Conservation (phyloP, 2,888 invertebrate genomes). For the Syrista parreyssii region DNA sequence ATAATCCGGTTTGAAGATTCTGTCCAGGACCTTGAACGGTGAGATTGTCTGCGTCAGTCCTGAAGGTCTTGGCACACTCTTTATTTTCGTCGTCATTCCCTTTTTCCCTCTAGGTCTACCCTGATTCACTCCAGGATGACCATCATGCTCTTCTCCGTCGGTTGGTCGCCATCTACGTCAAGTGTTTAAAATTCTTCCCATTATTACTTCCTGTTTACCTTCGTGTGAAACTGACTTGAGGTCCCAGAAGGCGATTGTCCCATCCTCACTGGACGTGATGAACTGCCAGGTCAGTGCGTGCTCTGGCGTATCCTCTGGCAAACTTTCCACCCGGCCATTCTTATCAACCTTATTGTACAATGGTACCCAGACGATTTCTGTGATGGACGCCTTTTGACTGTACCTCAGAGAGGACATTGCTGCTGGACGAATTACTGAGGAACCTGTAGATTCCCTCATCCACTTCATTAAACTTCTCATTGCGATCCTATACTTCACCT, state of each 20-base stretch:
- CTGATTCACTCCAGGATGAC: not conserved
- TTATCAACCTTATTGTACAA: slow-evolving; percentile 71
- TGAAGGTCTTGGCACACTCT: slow-evolving; percentile 70
- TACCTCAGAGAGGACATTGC: slow-evolving; percentile 73
- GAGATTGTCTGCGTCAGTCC: slow-evolving; percentile 73
- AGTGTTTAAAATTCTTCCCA: not conserved
- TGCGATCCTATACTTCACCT: slow-evolving; percentile 72
- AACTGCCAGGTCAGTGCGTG: slow-evolving; percentile 71
- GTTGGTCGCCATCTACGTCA: slow-evolving; percentile 1
- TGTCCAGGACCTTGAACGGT: slow-evolving; percentile 71
- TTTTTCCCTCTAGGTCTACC: not conserved
- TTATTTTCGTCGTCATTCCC: slow-evolving; percentile 27
- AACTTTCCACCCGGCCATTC: slow-evolving; percentile 70
- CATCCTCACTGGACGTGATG: slow-evolving; percentile 75
- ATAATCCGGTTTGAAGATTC: slow-evolving; percentile 74
- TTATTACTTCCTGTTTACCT: not conserved
- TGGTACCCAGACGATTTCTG: slow-evolving; percentile 77
- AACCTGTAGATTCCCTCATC: slow-evolving; percentile 75
- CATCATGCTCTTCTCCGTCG: not conserved
- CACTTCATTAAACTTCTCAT: slow-evolving; percentile 75
- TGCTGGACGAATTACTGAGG: slow-evolving; percentile 71
- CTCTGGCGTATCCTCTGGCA: slow-evolving; percentile 54
- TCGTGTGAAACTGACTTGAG: slow-evolving; percentile 65
- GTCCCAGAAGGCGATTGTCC: slow-evolving; percentile 79
- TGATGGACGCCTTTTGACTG: slow-evolving; percentile 75